These are phyloP conservation scores for Mixornis gularis DNA, from an alignment of 2,113 vertebrate genomes.

Conservation along the genomic window DNA sequence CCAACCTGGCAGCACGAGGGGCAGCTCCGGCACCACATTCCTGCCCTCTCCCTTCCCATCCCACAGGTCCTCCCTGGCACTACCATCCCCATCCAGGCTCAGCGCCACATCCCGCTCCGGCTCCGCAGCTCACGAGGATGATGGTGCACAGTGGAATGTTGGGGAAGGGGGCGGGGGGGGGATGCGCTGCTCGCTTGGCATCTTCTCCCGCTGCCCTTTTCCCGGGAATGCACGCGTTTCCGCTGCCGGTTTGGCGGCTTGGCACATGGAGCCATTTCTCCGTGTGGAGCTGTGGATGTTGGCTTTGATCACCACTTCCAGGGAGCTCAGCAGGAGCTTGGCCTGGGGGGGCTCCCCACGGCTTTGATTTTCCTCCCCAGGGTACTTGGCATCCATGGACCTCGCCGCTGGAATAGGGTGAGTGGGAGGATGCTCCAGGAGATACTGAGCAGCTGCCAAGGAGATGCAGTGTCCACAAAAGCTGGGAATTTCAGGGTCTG, in stretches of 20 bases:
- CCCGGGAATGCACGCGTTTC: background rate
- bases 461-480: accelerated
- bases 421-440: background rate
- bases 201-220: background rate
- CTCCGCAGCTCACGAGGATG: accelerated
- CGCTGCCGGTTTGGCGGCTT: background rate
- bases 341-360: background rate
- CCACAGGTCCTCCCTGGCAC: background rate
- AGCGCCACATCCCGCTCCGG: background rate
- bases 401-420: accelerated
- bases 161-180: background rate
- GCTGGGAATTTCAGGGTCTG: background rate
- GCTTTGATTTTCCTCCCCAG: background rate
- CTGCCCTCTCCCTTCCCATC: background rate
- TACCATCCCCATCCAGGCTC: background rate
- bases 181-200: background rate
- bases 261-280: background rate
- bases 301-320: background rate
- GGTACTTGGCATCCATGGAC: background rate
- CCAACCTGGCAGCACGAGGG: accelerated
- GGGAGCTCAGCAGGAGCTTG: background rate
- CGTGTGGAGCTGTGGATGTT: background rate
- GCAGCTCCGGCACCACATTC: accelerated
- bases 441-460: background rate
- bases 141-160: accelerated